Evolutionary conservation across 2,797 vertebrate species (phyloP), one percentile per base, ranked within the genome.

Genomic region (Lemur catta): DNA sequence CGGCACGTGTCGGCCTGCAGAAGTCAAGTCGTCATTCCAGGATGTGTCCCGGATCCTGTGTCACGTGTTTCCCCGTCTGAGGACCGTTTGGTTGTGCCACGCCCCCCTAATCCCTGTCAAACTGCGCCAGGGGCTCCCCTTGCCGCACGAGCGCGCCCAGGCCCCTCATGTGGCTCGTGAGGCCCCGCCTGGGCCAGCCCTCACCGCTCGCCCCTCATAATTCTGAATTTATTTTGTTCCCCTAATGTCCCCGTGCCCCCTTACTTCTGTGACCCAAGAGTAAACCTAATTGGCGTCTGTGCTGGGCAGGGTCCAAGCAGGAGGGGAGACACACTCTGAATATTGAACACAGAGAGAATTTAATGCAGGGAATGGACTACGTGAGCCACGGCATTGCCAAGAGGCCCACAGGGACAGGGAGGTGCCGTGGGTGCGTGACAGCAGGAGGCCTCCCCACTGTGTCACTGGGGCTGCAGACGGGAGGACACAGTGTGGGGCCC

Each of bases 41-140:
- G 72, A 33, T 6, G 14, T 41, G 38, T 28, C 59, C 41, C 38
- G 26, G 80, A 48, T 80, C 18, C 55, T 26, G 33, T 63, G 52
- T n/a, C 76, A n/a, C 52, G 22, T 0, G 0, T n/a, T 8, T 48
- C 13, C 63, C 63, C 8, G 1, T 0, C 28, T 1, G 30, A 61
- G 67, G 43, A 61, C 1, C 0, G 0, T 13, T 52, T 30, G 52
- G 4, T 9, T 15, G 10, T 2, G 13, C 69, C 46, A 38, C 1
- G 2, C 76, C 1, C 48, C 52, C 57, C 12, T 26, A 38, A 12
- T 38, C 61, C 35, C 22, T 41, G 35, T 28, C 14, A 26, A 11
- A 28, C 20, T 7, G 2, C 7, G 15, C 30, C 43, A 9, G 69
- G 33, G 43, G 7, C 43, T 8, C 43, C 12, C 28, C 15, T 18